phyloP scores from a whole-genome alignment of 2,888 invertebrate genomes.

The Thysanoteuthis rhombus region DNA sequence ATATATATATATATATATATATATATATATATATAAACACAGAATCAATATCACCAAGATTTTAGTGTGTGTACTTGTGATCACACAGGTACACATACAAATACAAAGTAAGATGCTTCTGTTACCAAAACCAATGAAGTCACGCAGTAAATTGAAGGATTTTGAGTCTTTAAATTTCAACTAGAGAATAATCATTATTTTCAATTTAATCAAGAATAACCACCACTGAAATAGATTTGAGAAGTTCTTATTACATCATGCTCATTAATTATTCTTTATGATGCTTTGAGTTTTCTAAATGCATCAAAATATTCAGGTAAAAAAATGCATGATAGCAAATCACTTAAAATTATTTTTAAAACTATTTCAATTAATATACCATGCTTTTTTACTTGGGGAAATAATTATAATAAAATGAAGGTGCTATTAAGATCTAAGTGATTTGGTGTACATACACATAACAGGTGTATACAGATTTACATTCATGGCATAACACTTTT shows the following conservation, averaged over 20 bases:
- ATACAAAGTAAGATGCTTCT: neutral
- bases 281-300: neutral
- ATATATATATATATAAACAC: too few species aligned
- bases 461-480: neutral
- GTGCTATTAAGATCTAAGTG: neutral
- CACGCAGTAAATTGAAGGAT: neutral
- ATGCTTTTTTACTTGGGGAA: neutral
- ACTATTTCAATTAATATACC: neutral
- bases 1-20: too few species aligned
- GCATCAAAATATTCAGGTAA: neutral
- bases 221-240: neutral
- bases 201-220: neutral
- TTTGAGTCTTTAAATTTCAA: neutral
- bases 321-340: neutral
- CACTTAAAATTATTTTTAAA: neutral
- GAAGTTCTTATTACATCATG: neutral
- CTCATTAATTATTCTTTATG: neutral
- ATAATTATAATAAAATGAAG: constrained; percentile 12
- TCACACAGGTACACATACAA: neutral
- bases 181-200: neutral
- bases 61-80: neutral
- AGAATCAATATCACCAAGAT: neutral
- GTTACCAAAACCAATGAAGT: neutral
- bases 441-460: neutral
- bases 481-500: neutral